These are phyloP conservation scores for Drosophila nigromelanica DNA, from an alignment of 1,140 invertebrate genomes.

Conservation along the genomic window DNA sequence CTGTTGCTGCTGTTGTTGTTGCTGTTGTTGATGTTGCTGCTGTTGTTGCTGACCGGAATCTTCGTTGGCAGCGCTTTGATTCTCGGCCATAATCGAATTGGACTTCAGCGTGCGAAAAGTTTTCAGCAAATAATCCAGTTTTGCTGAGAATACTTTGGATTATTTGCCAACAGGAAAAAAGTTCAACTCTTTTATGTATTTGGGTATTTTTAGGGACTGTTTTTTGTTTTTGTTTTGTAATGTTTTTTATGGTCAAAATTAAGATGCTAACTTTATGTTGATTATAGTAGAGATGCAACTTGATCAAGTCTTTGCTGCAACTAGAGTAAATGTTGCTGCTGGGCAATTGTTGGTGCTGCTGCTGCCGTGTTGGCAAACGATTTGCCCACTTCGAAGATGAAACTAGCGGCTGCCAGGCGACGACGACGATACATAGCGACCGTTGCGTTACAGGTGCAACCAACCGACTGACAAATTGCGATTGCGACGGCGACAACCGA, in stretches of 20 bases:
- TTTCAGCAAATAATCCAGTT: conserved; percentile 83
- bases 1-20: conserved; percentile 58
- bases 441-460: conserved; percentile 48
- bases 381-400: conserved; percentile 70
- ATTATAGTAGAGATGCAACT: not conserved
- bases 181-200: not conserved
- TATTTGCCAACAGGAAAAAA: conserved; percentile 51
- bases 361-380: conserved; percentile 28
- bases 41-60: conserved; percentile 81
- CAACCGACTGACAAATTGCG: conserved; percentile 45
- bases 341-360: conserved; percentile 34
- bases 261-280: conserved; percentile 14
- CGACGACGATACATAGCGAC: conserved; percentile 74
- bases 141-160: conserved; percentile 68
- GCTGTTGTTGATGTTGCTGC: conserved; percentile 69
- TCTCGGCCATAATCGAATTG: conserved; percentile 84
- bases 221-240: conserved; percentile 3
- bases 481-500: conserved; percentile 32
- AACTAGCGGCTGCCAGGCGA: conserved; percentile 55
- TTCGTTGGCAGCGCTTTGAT: conserved; percentile 83
- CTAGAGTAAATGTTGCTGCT: conserved; percentile 17
- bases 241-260: conserved; percentile 2
- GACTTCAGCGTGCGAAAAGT: conserved; percentile 83
- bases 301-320: conserved; percentile 11
- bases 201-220: not conserved